phyloP scores from a whole-genome alignment of 2,797 vertebrate genomes.

The Sardinella longiceps region DNA sequence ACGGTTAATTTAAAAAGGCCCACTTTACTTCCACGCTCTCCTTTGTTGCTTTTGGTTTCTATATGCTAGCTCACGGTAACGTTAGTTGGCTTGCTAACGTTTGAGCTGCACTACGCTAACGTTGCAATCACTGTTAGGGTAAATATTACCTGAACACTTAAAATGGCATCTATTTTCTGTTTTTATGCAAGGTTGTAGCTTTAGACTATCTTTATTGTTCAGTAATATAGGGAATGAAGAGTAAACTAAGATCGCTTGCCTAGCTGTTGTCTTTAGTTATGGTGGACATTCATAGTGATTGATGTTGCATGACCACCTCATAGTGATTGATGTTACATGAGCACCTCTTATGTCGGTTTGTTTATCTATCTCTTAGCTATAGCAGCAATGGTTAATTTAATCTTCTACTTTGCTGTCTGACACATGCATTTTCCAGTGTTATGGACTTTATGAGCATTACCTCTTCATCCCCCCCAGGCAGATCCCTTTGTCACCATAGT shows the following conservation, averaged over 20 bases:
- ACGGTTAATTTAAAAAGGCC: neutral
- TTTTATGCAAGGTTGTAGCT: neutral
- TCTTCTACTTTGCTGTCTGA: neutral
- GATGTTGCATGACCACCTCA: neutral
- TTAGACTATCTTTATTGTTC: too few species aligned
- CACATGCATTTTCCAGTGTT: neutral
- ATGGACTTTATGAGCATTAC: neutral
- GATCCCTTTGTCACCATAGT: neutral
- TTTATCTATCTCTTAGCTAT: neutral
- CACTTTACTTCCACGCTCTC: neutral
- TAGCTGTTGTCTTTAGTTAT: neutral
- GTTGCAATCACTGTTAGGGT: neutral
- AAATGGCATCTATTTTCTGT: neutral
- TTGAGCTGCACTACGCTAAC: neutral
- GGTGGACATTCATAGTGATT: neutral
- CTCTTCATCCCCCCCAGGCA: neutral
- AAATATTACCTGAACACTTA: neutral
- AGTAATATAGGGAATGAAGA: too few species aligned
- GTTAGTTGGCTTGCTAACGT: neutral
- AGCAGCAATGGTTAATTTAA: neutral
- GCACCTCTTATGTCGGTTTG: neutral
- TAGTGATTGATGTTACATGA: neutral
- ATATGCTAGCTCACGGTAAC: neutral
- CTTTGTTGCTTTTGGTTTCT: neutral
- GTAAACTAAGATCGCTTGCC: neutral